These are phyloP conservation scores for Galeopterus variegatus DNA, from an alignment of 2,113 vertebrate species.

Conservation along the genomic window DNA sequence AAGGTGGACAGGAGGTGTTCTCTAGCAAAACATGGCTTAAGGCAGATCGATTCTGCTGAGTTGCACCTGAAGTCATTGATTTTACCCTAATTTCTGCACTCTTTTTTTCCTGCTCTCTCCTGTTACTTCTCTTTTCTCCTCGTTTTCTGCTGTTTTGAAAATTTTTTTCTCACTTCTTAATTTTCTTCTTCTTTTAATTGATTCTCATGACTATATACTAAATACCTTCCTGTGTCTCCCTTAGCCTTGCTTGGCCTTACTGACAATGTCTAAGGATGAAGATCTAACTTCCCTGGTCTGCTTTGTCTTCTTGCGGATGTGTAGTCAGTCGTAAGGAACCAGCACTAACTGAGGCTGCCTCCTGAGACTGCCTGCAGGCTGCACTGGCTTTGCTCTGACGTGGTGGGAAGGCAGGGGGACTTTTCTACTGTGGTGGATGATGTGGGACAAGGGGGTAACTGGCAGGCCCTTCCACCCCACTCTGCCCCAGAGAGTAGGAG, in stretches of 20 bases:
- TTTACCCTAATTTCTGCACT: neutral
- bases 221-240: neutral
- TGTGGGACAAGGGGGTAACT: neutral
- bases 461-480: neutral
- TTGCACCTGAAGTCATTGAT: neutral
- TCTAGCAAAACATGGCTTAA: neutral
- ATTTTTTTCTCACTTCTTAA: neutral
- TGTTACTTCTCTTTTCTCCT: neutral
- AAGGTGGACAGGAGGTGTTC: neutral
- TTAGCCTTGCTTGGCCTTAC: neutral
- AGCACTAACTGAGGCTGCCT: neutral
- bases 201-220: neutral
- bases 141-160: neutral
- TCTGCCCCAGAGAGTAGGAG: neutral
- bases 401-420: neutral
- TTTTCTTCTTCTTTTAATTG: neutral
- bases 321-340: neutral
- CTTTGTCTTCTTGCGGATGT: neutral
- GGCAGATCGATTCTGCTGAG: neutral
- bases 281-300: neutral
- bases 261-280: too few species aligned
- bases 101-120: neutral
- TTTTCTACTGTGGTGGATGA: neutral
- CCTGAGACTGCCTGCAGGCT: neutral
- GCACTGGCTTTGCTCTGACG: neutral